These are phyloP conservation scores for Linnaemya vulpina DNA, from an alignment of 2,888 invertebrate species.

Conservation along the genomic window DNA sequence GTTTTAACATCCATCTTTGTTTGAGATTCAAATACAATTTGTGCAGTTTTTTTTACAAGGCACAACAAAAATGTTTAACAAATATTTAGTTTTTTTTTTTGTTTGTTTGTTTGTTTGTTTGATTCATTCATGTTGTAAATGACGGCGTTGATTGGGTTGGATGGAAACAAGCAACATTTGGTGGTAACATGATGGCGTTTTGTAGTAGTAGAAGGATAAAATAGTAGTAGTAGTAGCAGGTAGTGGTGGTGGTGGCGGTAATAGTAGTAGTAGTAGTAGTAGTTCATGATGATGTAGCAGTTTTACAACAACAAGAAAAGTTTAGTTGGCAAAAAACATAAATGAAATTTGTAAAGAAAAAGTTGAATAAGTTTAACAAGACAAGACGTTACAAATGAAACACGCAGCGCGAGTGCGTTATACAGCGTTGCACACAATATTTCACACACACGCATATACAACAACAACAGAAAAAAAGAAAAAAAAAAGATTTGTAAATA, in stretches of 20 bases:
- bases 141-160: conserved; percentile 24
- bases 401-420: conserved; percentile 36
- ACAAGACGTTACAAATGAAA: conserved; percentile 61
- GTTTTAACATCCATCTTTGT: conserved; percentile 97
- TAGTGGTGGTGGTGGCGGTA: conserved; percentile 52
- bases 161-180: conserved; percentile 50
- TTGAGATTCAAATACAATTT: conserved; percentile 41
- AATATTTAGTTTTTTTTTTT: conserved; percentile 26
- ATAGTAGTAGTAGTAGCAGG: conserved; percentile 44
- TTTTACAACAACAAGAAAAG: conserved; percentile 19
- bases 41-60: conserved; percentile 21
- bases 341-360: conserved; percentile 35
- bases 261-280: conserved; percentile 41
- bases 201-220: conserved; percentile 52
- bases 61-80: conserved; percentile 45
- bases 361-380: conserved; percentile 49
- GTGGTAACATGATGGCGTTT: conserved; percentile 46
- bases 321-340: conserved; percentile 33
- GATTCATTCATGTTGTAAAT: conserved; percentile 42
- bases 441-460: conserved; percentile 25
- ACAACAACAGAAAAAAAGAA: conserved; percentile 8
- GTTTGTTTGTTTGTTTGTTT: conserved; percentile 19
- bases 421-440: conserved; percentile 43
- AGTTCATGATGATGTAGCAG: conserved; percentile 54
- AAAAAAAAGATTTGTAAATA: conserved; percentile 8